Evolutionary conservation across 2,113 vertebrate genomes (phyloP), one percentile per base, ranked within the genome.

Genomic region (Rhizomys pruinosus): DNA sequence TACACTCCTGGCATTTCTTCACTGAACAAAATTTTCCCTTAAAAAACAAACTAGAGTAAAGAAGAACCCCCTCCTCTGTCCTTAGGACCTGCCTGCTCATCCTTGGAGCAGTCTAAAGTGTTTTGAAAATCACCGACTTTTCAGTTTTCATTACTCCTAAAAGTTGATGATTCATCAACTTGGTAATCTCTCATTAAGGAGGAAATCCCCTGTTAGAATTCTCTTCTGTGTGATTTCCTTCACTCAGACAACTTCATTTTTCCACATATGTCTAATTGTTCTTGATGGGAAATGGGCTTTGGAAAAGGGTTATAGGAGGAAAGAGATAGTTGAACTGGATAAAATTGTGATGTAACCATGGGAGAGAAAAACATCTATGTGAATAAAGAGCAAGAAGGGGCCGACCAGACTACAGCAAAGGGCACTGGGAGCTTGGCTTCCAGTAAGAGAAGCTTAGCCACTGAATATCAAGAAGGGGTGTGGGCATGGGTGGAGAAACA

Each of bases 131-230:
- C 29, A 52, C 74, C 71, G 5, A 55, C 64, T 20, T 90, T 95
- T 90, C 57, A 76, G 37, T 89, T 90, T 93, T 87, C 15, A 59
- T 37, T 89, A 37, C 13, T 69, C 29, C 77, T 89, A 86, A 78
- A 90, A n/a, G 19, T 63, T 84, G 47, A 57, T 94, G 79, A 95
- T 84, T 96, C 89, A 95, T 22, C 37, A 87, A 34, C 17, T 66
- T 17, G 22, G 29, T 72, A 85, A 89, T 89, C 52, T 61, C 16
- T 17, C 32, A 39, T 44, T 23, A 69, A 95, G n/a, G 39, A 90
- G 81, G 85, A 92, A 96, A 91, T 79, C 47, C 39, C 20, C 52
- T 47, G 86, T 92, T 42, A 17, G 2, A 92, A 52, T 57, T 93
- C 19, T 74, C 32, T 23, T 80, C 23, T 71, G 42, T 90, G 44